These are phyloP conservation scores for Dromococcyx pavoninus DNA, from an alignment of 2,797 vertebrate genomes.

Conservation along the genomic window DNA sequence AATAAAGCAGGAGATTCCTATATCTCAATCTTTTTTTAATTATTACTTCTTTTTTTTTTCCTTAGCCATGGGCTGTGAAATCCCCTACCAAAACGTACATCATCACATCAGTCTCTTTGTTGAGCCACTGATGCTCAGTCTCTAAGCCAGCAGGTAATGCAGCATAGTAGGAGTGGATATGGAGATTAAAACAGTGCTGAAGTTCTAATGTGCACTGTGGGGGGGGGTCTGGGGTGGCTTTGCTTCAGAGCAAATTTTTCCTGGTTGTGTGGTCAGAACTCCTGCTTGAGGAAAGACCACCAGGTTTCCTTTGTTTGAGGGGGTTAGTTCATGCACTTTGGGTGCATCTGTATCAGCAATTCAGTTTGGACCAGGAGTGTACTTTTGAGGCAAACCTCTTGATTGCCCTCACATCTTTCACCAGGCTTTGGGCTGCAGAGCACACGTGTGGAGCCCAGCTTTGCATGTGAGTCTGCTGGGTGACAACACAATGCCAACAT, in stretches of 20 bases:
- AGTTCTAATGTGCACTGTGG: fast-evolving
- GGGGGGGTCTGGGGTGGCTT: not conserved
- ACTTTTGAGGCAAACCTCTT: not conserved
- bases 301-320: not conserved
- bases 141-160: not conserved
- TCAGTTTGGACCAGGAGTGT: too few species aligned
- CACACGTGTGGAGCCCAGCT: fast-evolving
- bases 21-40: too few species aligned
- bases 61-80: not conserved
- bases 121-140: not conserved
- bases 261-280: not conserved
- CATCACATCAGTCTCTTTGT: not conserved
- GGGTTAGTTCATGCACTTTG: not conserved
- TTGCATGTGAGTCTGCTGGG: fast-evolving
- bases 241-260: too few species aligned
- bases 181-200: not conserved
- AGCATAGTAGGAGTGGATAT: fast-evolving
- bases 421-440: not conserved
- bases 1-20: not conserved
- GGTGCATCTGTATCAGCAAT: fast-evolving
- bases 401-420: not conserved
- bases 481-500: too few species aligned
- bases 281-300: not conserved
- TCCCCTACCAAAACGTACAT: fast-evolving
- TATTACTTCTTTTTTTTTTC: not conserved